Base-by-base conservation (phyloP, 2,113 vertebrate genomes). In the Corydoras sp. region DNA sequence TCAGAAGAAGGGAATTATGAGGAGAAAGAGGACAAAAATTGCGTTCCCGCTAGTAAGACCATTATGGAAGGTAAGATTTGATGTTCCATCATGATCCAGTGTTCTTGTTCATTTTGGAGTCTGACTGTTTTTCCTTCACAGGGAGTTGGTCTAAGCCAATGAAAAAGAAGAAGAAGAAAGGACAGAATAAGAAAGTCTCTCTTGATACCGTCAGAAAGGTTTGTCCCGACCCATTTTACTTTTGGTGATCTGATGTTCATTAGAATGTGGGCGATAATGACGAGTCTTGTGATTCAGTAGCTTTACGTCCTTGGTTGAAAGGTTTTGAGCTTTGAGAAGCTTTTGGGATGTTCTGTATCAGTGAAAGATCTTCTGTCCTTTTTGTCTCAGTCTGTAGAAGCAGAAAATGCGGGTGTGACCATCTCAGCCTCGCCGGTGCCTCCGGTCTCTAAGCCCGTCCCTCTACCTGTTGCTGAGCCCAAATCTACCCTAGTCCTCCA, bases 121-220 rank as follows among this genome's bases (percentile, higher is more conserved):
- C 53, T 62, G 29, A 49, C 51, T 59, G 10, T 43, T 3, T 8
- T 58, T 8, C 72, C 0, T n/a, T 77, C 0, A 92, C 91, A 83
- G 92, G 65, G 85, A 63, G 91, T 89, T 69, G 92, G 94, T 89
- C 94, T 93, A 93, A 97, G 95, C 91, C 97, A 88, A 24, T 24
- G 81, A 98, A 90, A 80, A 93, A 92, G 79, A 5, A 60, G 35
- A 94, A 90, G 85, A 89, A 96, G 84, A 97, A 94, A 86, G 94
- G 97, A 75, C 80, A 95, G 65, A 95, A 98, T 82, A 97, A 96
- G 77, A 98, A 94, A 81, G 93, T n/a, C n/a, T n/a, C n/a, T n/a
- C n/a, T 94, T 77, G 86, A 98, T 89, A 95, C 96, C 77, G 97
- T 96, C 81, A 98, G 94, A 87, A 95, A 98, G 93, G 96, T 97